phyloP scores from a whole-genome alignment of 2,888 invertebrate species.

The Unio pictorum region DNA sequence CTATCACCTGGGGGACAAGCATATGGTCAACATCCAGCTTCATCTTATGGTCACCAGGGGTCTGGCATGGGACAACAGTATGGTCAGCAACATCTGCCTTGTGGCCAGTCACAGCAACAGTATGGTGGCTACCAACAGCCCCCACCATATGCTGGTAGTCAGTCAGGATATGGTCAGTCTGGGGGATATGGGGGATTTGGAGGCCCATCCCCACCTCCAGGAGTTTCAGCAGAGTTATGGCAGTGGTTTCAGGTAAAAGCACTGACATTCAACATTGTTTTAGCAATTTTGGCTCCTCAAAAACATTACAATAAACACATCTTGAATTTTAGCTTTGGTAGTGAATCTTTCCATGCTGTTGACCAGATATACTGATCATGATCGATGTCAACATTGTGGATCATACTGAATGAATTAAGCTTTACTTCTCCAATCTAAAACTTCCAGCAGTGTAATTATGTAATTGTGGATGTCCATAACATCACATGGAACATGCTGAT shows the following conservation, averaged over 20 bases:
- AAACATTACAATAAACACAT: no score
- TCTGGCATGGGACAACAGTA: conserved; percentile 3
- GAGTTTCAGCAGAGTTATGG: conserved; percentile 66
- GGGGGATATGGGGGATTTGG: conserved; percentile 42
- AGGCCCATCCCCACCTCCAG: conserved; percentile 55
- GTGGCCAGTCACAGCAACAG: conserved; percentile 26
- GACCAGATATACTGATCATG: no score
- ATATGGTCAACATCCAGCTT: conserved; percentile 4
- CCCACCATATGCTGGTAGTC: conserved; percentile 18
- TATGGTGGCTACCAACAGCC: conserved; percentile 26
- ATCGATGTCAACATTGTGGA: no score
- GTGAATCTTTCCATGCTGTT: no score
- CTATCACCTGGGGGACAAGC: neutral
- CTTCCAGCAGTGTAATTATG: no score
- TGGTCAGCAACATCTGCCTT: conserved; percentile 29
- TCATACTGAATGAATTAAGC: no score
- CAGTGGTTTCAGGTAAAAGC: conserved; percentile 67
- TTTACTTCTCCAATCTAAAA: no score
- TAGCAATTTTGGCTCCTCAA: no score
- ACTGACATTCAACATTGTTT: neutral
- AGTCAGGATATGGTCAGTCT: conserved; percentile 18
- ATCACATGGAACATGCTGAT: no score
- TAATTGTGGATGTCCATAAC: no score
- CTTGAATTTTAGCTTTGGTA: no score
- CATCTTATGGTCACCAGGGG: conserved; percentile 2